Evolutionary conservation across 2,113 vertebrate genomes (phyloP).

Genomic region (Cyanocitta stelleri): DNA sequence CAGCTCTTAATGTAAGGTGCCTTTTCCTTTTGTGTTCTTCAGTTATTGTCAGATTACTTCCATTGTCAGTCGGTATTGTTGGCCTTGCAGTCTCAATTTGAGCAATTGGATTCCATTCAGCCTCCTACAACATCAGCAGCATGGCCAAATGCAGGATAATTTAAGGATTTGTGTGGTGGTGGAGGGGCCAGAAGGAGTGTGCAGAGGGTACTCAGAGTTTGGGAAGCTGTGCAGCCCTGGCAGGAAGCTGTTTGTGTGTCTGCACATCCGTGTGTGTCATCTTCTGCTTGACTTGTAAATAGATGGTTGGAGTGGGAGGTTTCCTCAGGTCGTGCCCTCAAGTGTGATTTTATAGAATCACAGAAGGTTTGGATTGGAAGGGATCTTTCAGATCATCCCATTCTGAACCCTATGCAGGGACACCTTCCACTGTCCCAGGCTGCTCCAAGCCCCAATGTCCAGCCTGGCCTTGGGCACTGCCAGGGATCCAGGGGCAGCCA

Average conservation of each 20-base stretch:
- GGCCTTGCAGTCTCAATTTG: not conserved
- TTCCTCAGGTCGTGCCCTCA: not conserved
- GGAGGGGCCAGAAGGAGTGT: not conserved
- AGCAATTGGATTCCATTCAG: not conserved
- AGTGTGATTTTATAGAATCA: not conserved
- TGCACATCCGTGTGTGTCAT: not conserved
- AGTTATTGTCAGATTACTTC: not conserved
- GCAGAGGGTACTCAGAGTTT: not conserved
- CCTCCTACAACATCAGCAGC: not conserved
- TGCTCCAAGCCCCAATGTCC: not conserved
- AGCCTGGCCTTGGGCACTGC: not conserved
- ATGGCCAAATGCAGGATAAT: not conserved
- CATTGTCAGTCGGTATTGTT: not conserved
- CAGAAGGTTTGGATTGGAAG: not conserved
- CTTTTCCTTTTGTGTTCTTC: not conserved
- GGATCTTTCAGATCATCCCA: not conserved
- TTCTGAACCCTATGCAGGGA: not conserved
- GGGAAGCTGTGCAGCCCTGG: not conserved
- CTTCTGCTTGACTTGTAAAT: not conserved
- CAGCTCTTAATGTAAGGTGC: not conserved
- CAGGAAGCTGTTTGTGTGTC: not conserved
- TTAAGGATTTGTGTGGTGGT: not conserved
- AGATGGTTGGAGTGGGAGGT: not conserved
- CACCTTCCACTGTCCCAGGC: not conserved
- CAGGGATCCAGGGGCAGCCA: not conserved